phyloP scores from a whole-genome alignment of 2,113 vertebrate species.

The Spea multiplicata region DNA sequence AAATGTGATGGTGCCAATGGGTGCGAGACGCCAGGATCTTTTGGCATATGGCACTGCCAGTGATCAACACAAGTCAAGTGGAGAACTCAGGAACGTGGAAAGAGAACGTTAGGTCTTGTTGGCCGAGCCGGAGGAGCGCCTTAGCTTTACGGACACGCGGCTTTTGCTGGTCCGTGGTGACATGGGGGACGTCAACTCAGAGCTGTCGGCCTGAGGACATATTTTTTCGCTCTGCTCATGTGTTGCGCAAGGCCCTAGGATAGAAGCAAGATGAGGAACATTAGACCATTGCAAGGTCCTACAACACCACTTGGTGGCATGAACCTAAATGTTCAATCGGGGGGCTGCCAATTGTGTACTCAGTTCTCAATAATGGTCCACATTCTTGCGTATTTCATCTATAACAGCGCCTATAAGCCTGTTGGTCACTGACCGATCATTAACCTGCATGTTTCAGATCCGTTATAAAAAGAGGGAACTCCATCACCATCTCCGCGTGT shows the following conservation, averaged over 20 bases:
- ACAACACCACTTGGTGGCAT: too few species aligned
- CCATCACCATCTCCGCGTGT: too few species aligned
- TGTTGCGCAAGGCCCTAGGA: conserved; percentile 92
- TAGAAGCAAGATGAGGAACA: conserved; percentile 48
- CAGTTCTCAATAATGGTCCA: too few species aligned
- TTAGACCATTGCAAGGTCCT: too few species aligned
- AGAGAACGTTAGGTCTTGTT: conserved; percentile 83
- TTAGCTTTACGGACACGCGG: conserved; percentile 98
- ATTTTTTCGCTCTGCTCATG: conserved; percentile 84
- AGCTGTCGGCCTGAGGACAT: conserved; percentile 82
- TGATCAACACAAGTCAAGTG: neutral
- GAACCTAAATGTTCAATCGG: too few species aligned
- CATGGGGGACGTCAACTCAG: conserved; percentile 91
- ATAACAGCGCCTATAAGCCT: too few species aligned
- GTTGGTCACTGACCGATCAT: too few species aligned
- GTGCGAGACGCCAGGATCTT: conserved; percentile 28
- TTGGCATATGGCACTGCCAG: conserved; percentile 13
- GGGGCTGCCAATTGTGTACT: too few species aligned
- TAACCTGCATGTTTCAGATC: too few species aligned
- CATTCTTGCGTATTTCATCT: too few species aligned
- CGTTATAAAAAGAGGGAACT: too few species aligned
- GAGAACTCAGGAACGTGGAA: neutral
- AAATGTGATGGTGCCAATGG: conserved; percentile 45
- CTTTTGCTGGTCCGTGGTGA: conserved; percentile 98
- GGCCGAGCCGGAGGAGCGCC: conserved; percentile 94